phyloP scores from a whole-genome alignment of 1,140 invertebrate genomes.

The Plodia interpunctella region DNA sequence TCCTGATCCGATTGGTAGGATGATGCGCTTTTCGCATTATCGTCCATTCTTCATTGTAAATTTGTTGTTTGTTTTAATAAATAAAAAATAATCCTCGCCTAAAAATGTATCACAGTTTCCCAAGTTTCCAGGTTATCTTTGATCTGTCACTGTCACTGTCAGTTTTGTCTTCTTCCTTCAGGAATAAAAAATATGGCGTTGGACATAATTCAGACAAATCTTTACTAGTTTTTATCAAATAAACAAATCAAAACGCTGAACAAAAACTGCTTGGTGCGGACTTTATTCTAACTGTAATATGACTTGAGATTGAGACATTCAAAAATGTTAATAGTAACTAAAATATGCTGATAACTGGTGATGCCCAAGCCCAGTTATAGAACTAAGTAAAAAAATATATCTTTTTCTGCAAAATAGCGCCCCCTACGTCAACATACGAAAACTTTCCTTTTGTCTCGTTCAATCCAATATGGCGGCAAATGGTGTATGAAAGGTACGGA shows the following conservation, averaged over 20 bases:
- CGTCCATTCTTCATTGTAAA: conserved; percentile 73
- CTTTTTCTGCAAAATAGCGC: conserved; percentile 25
- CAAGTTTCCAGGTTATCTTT: conserved; percentile 5
- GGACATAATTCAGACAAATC: too few relatives aligned
- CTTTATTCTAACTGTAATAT: too few relatives aligned
- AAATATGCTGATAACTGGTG: too few relatives aligned
- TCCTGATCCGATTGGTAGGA: conserved; percentile 69
- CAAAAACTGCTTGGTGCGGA: too few relatives aligned
- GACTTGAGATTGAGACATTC: too few relatives aligned
- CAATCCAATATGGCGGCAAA: conserved; percentile 74
- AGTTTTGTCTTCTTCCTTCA: too few relatives aligned
- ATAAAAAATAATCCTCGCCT: conserved; percentile 1
- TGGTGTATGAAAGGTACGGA: conserved; percentile 67
- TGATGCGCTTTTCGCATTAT: conserved; percentile 59
- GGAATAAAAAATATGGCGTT: too few relatives aligned
- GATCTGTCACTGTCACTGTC: too few relatives aligned
- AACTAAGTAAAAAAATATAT: neutral
- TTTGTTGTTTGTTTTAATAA: conserved; percentile 31
- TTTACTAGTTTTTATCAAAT: too few relatives aligned
- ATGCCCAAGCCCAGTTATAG: neutral
- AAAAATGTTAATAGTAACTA: too few relatives aligned
- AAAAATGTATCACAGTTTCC: conserved; percentile 2
- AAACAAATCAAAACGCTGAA: too few relatives aligned
- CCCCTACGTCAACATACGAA: conserved; percentile 35
- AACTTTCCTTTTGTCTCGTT: conserved; percentile 67